A percentile compares a stretch with the other conserved stretches of the same genome.
phyloP scores from a whole-genome alignment of 2,797 vertebrate genomes.

The Chaetodon trifasciatus region DNA sequence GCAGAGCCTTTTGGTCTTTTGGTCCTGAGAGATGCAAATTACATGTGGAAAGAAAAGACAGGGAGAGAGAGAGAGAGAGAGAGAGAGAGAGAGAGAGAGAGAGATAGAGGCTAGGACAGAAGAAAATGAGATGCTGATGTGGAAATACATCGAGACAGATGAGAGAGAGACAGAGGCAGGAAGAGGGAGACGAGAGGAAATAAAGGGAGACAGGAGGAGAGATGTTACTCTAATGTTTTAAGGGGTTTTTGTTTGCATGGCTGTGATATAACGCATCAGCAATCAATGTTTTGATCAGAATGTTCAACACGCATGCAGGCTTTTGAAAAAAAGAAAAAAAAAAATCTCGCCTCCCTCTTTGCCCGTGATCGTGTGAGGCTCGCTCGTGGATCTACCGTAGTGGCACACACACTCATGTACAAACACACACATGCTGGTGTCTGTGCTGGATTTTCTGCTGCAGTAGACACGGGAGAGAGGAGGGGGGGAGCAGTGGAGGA shows the following conservation, averaged over 20 bases:
- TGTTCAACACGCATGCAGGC: slow-evolving; percentile 31
- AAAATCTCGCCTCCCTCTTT: slow-evolving; percentile 24
- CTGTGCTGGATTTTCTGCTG: slow-evolving; percentile 85
- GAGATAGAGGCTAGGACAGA: slow-evolving; percentile 26
- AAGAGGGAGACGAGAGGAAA: slow-evolving; percentile 59
- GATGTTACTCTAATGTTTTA: slow-evolving; percentile 72
- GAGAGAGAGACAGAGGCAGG: slow-evolving; percentile 51
- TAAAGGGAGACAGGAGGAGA: slow-evolving; percentile 67
- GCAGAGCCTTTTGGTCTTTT: slow-evolving; percentile 46
- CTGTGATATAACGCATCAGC: slow-evolving; percentile 75
- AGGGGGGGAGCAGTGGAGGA: slow-evolving; percentile 68
- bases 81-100: slow-evolving; percentile 36
- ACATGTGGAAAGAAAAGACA: slow-evolving; percentile 25
- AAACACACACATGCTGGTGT: slow-evolving; percentile 75
- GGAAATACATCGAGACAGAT: slow-evolving; percentile 71
- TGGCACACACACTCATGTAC: slow-evolving; percentile 54
- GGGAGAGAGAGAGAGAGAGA: slow-evolving; percentile 22
- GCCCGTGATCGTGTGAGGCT: slow-evolving; percentile 55
- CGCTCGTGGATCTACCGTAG: slow-evolving; percentile 57
- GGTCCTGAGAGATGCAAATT: slow-evolving; percentile 61
- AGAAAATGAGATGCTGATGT: slow-evolving; percentile 61
- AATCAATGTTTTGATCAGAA: slow-evolving; percentile 78
- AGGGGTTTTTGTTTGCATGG: slow-evolving; percentile 72
- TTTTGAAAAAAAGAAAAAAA: neutral
- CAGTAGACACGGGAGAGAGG: slow-evolving; percentile 76